Evolutionary conservation across 2,113 vertebrate species (phyloP).

Genomic region (Dicaeum eximium): DNA sequence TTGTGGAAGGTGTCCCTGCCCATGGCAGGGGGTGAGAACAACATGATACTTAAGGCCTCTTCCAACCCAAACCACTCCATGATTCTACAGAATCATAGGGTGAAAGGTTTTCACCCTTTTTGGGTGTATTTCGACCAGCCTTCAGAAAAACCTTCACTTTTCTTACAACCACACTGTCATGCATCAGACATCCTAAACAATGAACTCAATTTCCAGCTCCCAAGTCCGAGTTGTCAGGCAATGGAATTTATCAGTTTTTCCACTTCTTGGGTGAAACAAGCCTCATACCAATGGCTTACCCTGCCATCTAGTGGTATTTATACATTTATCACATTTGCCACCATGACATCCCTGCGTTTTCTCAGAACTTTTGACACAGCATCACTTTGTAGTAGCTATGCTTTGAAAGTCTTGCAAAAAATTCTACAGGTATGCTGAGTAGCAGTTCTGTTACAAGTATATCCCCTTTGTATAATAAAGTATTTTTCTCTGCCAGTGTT

Average conservation of each 20-base stretch:
- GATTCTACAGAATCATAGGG: not conserved
- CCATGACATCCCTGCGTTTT: fast-evolving
- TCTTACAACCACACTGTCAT: not conserved
- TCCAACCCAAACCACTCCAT: not conserved
- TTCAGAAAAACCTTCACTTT: not conserved
- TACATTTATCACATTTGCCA: not conserved
- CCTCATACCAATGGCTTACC: not conserved
- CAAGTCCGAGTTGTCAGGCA: not conserved
- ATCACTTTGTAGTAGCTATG: fast-evolving
- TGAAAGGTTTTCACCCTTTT: not conserved
- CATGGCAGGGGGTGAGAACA: too few relatives aligned
- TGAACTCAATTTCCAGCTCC: not conserved
- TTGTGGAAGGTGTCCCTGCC: not conserved
- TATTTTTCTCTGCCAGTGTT: not conserved
- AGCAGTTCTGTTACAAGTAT: not conserved
- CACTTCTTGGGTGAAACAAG: not conserved
- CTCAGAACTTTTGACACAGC: fast-evolving
- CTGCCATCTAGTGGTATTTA: constrained; percentile 33
- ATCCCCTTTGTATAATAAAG: not conserved
- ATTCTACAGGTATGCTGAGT: not conserved
- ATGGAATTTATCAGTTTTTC: not conserved
- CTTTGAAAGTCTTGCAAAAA: not conserved
- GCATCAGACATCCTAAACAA: not conserved
- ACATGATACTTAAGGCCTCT: not conserved
- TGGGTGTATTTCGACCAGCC: fast-evolving